A percentile compares a stretch with the other conserved stretches of the same genome.
These are phyloP conservation scores for Cricetomys ansorgei DNA, from an alignment of 2,113 vertebrate species.

Conservation along the genomic window DNA sequence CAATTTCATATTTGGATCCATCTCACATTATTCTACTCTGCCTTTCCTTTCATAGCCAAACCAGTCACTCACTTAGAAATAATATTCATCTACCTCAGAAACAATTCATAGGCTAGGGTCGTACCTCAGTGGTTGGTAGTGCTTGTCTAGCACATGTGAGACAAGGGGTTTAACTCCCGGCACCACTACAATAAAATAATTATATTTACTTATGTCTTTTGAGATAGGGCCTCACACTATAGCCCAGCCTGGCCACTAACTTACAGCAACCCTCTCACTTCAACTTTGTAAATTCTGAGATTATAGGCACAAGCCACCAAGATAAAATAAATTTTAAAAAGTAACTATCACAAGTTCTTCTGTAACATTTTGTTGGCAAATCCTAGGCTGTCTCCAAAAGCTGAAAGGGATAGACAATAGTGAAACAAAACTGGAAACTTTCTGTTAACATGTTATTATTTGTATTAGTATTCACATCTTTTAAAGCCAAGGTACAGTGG, in stretches of 20 bases:
- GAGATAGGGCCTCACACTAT: not conserved
- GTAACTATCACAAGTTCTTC: constrained; percentile 41
- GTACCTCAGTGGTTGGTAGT: not conserved
- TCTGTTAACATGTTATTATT: constrained; percentile 56
- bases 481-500: constrained; percentile 44
- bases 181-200: not conserved
- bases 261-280: not conserved
- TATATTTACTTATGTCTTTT: not conserved
- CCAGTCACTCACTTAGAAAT: constrained; percentile 53
- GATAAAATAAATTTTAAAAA: not conserved
- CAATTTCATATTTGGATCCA: constrained; percentile 62
- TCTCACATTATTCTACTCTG: constrained; percentile 54
- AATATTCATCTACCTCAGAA: constrained; percentile 58
- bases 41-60: constrained; percentile 45
- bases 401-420: constrained; percentile 45
- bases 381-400: constrained; percentile 57
- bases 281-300: not conserved
- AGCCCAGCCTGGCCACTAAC: not conserved
- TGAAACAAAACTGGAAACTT: constrained; percentile 44
- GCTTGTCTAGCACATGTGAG: not conserved
- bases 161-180: not conserved
- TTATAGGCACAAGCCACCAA: not conserved
- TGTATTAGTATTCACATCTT: constrained; percentile 41
- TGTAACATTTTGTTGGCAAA: constrained; percentile 60
- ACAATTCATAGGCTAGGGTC: not conserved